Evolutionary conservation across 2,797 vertebrate genomes (phyloP).

Genomic region (Delichon dasypus): DNA sequence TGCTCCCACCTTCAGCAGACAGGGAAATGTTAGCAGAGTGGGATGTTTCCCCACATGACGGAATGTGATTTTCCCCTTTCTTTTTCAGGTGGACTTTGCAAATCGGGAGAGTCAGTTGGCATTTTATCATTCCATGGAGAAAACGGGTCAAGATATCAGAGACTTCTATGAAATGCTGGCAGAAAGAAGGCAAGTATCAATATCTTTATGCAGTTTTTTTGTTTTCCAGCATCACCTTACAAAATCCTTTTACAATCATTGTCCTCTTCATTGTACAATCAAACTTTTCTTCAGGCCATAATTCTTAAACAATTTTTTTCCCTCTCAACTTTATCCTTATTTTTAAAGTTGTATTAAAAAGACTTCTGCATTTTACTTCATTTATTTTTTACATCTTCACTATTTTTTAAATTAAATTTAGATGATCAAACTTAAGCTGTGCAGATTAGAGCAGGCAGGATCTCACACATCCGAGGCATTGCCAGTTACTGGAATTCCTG

Average conservation of each 20-base stretch:
- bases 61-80: background rate
- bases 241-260: background rate
- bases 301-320: background rate
- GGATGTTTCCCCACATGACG: background rate
- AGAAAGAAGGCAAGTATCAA: constrained; percentile 87
- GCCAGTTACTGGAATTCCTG: background rate
- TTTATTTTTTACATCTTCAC: background rate
- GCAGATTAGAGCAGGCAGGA: background rate
- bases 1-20: background rate
- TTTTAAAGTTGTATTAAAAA: background rate
- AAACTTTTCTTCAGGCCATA: background rate
- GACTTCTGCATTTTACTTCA: background rate
- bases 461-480: background rate
- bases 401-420: background rate
- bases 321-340: background rate
- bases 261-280: background rate
- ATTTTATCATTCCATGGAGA: constrained; percentile 99
- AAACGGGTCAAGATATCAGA: constrained; percentile 96
- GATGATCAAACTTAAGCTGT: background rate
- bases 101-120: constrained; percentile 98
- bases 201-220: background rate
- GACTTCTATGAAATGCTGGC: constrained; percentile 96
- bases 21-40: background rate
- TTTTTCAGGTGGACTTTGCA: constrained; percentile 95
- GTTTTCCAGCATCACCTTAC: background rate